Evolutionary conservation across 2,113 vertebrate species (phyloP).

Genomic region (Phoxinus phoxinus): DNA sequence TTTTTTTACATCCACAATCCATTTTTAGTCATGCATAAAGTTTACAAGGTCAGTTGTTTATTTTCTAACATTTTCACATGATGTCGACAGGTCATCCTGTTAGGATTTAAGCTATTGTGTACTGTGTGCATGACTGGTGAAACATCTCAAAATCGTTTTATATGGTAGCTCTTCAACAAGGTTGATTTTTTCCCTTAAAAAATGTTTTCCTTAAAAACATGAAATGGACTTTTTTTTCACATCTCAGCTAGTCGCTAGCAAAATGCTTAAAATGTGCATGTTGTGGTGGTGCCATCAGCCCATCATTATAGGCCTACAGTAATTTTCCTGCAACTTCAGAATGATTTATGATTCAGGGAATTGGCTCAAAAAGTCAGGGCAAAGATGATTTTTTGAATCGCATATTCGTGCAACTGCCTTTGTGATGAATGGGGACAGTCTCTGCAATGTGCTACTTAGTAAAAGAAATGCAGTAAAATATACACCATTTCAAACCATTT

Average conservation of each 20-base stretch:
- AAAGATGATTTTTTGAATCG: not conserved
- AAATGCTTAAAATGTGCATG: not conserved
- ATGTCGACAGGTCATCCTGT: not conserved
- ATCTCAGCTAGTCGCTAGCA: not conserved
- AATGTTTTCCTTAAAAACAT: not conserved
- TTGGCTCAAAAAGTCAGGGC: not conserved
- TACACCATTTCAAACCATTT: not conserved
- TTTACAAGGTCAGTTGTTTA: constrained; percentile 32
- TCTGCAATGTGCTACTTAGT: not conserved
- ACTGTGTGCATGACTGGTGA: not conserved
- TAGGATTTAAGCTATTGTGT: not conserved
- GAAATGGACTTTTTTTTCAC: not conserved
- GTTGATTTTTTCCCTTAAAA: too few species aligned
- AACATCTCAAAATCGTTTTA: not conserved
- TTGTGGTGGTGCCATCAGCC: not conserved
- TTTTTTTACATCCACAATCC: not conserved
- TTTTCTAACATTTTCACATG: constrained; percentile 30
- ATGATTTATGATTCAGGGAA: not conserved
- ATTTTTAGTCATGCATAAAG: constrained; percentile 15
- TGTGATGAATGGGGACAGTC: not conserved
- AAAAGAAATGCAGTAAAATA: not conserved
- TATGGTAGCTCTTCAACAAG: not conserved
- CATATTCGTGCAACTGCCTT: too few species aligned
- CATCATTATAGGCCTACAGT: not conserved
- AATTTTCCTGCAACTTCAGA: not conserved